Percentiles rank a stretch among this genome's conserved stretches.
phyloP scores from a whole-genome alignment of 2,888 invertebrate species.

The Pyrochroa serraticornis region DNA sequence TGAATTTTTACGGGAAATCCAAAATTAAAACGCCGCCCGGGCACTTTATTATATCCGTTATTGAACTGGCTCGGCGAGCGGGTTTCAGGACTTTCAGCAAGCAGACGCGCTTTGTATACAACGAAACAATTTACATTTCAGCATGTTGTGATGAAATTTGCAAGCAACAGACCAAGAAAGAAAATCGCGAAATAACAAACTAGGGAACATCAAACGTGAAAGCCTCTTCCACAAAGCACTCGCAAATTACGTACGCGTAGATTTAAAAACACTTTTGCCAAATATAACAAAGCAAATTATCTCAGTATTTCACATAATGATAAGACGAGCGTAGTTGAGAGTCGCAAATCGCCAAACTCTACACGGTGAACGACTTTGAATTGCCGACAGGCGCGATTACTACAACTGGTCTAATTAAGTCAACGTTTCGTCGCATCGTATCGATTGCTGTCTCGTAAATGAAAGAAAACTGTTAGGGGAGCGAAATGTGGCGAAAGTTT shows the following conservation, averaged over 20 bases:
- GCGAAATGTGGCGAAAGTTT: slow-evolving; percentile 27
- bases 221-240: neutral
- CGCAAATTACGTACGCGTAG: neutral
- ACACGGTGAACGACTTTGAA: too few species aligned
- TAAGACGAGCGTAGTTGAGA: too few species aligned
- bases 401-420: slow-evolving; percentile 13
- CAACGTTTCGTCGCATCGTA: slow-evolving; percentile 1
- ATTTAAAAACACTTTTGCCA: neutral
- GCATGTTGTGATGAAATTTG: slow-evolving; percentile 4
- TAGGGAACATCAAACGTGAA: slow-evolving; percentile 1
- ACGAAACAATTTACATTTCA: slow-evolving; percentile 9
- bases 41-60: too few species aligned
- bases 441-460: slow-evolving; percentile 1
- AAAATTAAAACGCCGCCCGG: slow-evolving; percentile 12
- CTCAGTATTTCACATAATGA: too few species aligned
- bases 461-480: slow-evolving; percentile 27
- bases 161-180: slow-evolving; percentile 4
- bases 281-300: slow-evolving; percentile 1
- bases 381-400: neutral
- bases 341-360: too few species aligned
- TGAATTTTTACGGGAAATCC: slow-evolving; percentile 21
- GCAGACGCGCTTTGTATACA: too few species aligned
- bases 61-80: too few species aligned
- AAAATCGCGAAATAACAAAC: slow-evolving; percentile 3
- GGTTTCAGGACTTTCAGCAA: too few species aligned